These are phyloP conservation scores for Malurus cyaneus DNA, from an alignment of 2,113 vertebrate genomes.

Conservation along the genomic window DNA sequence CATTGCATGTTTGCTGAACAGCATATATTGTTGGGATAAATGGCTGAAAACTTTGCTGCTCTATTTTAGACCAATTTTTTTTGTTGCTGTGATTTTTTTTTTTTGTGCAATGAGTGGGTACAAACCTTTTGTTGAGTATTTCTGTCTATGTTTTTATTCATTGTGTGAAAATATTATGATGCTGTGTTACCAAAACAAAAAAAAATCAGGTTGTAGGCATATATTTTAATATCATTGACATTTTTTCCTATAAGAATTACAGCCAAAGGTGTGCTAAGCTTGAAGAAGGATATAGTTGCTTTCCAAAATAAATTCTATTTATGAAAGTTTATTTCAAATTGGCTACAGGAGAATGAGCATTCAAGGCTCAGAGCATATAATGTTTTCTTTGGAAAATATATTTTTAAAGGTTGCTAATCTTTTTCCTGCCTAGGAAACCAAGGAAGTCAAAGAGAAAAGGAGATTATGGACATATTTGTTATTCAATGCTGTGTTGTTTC, in stretches of 20 bases:
- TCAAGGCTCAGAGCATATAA: not conserved
- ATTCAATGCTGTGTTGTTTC: not conserved
- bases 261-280: not conserved
- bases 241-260: not conserved
- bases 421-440: not conserved
- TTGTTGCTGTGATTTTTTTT: not conserved
- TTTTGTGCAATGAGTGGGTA: not conserved
- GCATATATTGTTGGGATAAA: not conserved
- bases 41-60: not conserved
- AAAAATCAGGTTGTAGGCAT: not conserved
- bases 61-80: not conserved
- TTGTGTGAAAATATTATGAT: not conserved
- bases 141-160: not conserved
- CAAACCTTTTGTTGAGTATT: not conserved
- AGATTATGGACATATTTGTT: not conserved
- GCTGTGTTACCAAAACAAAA: not conserved
- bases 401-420: not conserved
- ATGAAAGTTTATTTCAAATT: slow-evolving; percentile 6
- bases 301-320: not conserved
- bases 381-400: not conserved
- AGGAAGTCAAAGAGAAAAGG: slow-evolving; percentile 3
- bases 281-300: not conserved
- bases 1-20: not conserved
- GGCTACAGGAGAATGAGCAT: not conserved
- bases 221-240: not conserved